Percentiles rank a stretch among this genome's conserved stretches.
phyloP scores from a whole-genome alignment of 1,140 invertebrate species.

The Lutraria rhynchaena region DNA sequence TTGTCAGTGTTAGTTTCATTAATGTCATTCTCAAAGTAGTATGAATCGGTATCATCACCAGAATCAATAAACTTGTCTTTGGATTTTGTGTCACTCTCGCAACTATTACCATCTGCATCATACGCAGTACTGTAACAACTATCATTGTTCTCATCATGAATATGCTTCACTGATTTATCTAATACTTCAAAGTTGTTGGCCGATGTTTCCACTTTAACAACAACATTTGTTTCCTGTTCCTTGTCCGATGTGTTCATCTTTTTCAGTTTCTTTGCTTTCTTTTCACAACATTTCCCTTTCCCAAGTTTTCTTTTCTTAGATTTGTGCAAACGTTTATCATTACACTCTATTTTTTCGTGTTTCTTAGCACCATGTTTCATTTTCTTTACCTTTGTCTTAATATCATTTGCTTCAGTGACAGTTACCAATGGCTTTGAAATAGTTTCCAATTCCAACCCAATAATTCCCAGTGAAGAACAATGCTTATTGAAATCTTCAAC shows the following conservation, averaged over 20 bases:
- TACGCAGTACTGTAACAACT: too few relatives aligned
- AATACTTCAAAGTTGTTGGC: neutral
- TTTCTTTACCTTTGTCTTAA: too few relatives aligned
- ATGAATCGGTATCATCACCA: conserved; percentile 12
- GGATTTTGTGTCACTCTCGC: neutral
- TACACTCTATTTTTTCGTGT: too few relatives aligned
- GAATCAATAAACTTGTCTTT: neutral
- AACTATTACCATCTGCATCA: neutral
- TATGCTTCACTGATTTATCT: neutral
- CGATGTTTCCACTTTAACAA: conserved; percentile 19
- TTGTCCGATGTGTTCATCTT: neutral
- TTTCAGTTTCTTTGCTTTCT: neutral
- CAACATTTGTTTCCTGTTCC: neutral
- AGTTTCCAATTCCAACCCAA: neutral
- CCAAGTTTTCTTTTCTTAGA: neutral
- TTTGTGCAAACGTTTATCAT: too few relatives aligned
- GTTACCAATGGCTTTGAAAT: too few relatives aligned
- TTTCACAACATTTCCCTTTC: neutral
- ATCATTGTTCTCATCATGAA: conserved; percentile 1
- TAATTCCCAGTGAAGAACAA: neutral
- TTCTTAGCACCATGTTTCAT: too few relatives aligned
- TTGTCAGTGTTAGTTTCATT: neutral
- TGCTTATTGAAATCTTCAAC: conserved; percentile 4
- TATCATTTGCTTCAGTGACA: too few relatives aligned
- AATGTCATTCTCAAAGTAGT: conserved; percentile 18